These are phyloP conservation scores for Turdus rufiventris DNA, from an alignment of 2,113 vertebrate genomes.

Conservation along the genomic window DNA sequence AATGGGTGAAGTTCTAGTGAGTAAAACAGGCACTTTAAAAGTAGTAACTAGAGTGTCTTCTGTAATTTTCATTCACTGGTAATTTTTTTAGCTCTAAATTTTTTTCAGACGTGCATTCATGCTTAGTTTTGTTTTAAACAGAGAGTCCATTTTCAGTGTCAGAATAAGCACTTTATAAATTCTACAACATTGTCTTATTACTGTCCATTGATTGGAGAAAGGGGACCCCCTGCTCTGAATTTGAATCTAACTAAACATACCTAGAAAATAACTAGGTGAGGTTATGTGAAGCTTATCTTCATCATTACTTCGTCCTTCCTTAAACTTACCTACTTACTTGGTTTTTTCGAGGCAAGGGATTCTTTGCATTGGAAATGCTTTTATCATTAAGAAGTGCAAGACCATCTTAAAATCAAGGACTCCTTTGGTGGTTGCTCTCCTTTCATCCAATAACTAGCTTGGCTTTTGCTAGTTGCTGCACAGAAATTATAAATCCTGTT, in stretches of 20 bases:
- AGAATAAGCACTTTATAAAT: not conserved
- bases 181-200: not conserved
- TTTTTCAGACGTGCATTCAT: fast-evolving
- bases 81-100: not conserved
- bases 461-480: not conserved
- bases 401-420: not conserved
- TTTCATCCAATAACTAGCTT: not conserved
- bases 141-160: not conserved
- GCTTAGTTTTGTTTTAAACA: not conserved
- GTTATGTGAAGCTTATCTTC: not conserved
- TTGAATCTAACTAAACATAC: not conserved
- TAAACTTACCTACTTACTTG: not conserved
- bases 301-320: not conserved
- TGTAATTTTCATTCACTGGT: not conserved
- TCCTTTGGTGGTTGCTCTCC: not conserved
- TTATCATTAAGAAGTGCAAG: not conserved
- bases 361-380: not conserved
- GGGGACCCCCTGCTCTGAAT: fast-evolving
- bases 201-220: not conserved
- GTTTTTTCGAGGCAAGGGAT: not conserved
- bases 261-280: not conserved
- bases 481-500: not conserved
- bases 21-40: not conserved
- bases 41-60: not conserved
- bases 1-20: not conserved